A percentile compares a stretch with the other conserved stretches of the same genome.
phyloP scores from a whole-genome alignment of 2,888 invertebrate species.

The Xylota segnis region DNA sequence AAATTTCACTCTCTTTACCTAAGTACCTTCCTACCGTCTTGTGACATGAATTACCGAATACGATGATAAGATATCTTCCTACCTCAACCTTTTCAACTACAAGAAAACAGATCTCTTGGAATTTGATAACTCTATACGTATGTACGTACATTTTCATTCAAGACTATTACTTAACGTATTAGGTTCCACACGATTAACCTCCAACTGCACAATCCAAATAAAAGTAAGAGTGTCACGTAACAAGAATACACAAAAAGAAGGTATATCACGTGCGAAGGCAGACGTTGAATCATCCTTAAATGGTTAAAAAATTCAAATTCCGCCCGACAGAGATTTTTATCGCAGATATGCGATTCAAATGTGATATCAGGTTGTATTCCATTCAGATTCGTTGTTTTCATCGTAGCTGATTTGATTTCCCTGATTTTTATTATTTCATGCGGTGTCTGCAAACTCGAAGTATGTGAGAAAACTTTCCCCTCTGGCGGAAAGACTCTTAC shows the following conservation, averaged over 20 bases:
- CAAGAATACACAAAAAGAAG: slow-evolving; percentile 20
- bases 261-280: background rate
- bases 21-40: too few species aligned
- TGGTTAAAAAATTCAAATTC: slow-evolving; percentile 11
- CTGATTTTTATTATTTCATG: background rate
- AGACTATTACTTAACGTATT: background rate
- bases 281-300: slow-evolving; percentile 37
- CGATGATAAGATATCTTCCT: slow-evolving; percentile 5
- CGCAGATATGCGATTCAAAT: background rate
- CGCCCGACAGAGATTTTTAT: background rate
- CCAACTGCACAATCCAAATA: background rate
- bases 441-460: background rate
- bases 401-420: slow-evolving; percentile 25
- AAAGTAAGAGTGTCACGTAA: slow-evolving; percentile 53
- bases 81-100: background rate
- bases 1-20: too few species aligned
- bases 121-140: background rate
- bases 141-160: background rate
- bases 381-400: background rate
- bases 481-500: background rate
- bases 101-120: slow-evolving; percentile 4
- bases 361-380: background rate
- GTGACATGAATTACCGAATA: background rate
- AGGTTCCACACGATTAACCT: background rate
- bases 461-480: slow-evolving; percentile 40